These are phyloP conservation scores for Teleiodes luculella DNA, from an alignment of 2,888 invertebrate genomes.

Conservation along the genomic window DNA sequence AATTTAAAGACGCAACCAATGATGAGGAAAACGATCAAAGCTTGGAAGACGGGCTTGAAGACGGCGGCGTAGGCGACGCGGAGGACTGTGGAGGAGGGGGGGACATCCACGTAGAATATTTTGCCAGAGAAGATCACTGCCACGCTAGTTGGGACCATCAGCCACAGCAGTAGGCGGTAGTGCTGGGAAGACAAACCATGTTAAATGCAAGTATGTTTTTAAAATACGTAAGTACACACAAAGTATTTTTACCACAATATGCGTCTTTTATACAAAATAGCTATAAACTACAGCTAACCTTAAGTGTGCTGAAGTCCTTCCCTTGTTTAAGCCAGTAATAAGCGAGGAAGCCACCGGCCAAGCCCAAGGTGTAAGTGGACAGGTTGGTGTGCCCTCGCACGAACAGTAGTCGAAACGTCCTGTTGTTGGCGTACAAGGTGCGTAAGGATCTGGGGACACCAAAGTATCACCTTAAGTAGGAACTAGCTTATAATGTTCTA, in stretches of 20 bases:
- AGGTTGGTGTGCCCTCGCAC: conserved; percentile 64
- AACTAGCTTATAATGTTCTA: too few relatives aligned
- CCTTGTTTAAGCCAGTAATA: conserved; percentile 48
- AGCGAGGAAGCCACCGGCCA: conserved; percentile 58
- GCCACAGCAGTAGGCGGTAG: conserved; percentile 48
- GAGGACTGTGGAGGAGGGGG: conserved; percentile 23
- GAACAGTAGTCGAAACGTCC: conserved; percentile 58
- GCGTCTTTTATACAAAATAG: too few relatives aligned
- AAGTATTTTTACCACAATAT: too few relatives aligned
- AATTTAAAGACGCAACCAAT: conserved; percentile 50
- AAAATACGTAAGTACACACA: too few relatives aligned
- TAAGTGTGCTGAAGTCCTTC: conserved; percentile 43
- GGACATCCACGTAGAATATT: conserved; percentile 51
- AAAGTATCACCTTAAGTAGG: too few relatives aligned
- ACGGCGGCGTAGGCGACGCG: conserved; percentile 48
- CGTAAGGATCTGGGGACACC: conserved; percentile 45
- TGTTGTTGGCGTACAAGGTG: conserved; percentile 43
- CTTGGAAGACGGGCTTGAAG: conserved; percentile 56
- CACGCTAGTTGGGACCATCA: conserved; percentile 46
- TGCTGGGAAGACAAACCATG: conserved; percentile 33
- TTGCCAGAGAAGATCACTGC: conserved; percentile 57
- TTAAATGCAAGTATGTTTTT: too few relatives aligned
- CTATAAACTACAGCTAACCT: too few relatives aligned
- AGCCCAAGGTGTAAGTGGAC: conserved; percentile 57
- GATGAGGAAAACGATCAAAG: conserved; percentile 39